Percentiles rank a stretch among this genome's conserved stretches.
Conservation (phyloP, 2,113 vertebrate genomes). For the Xyrauchen texanus region DNA sequence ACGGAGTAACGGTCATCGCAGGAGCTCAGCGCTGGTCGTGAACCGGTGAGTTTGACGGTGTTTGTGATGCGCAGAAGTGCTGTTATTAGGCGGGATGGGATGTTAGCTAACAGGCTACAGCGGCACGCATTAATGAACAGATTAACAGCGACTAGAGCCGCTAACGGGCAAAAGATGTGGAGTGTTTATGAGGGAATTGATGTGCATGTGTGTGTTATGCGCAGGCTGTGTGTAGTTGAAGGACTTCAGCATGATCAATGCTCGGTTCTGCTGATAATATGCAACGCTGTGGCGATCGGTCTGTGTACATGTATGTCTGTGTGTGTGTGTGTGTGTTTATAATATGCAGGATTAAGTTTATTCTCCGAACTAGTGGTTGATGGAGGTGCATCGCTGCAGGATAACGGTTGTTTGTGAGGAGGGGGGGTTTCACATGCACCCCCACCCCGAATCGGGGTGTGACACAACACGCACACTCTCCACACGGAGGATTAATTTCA, state of each 20-base stretch:
- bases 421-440: slow-evolving; percentile 20
- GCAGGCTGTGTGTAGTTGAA: neutral
- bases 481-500: neutral
- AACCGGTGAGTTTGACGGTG: slow-evolving; percentile 23
- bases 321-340: neutral
- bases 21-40: neutral
- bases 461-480: neutral
- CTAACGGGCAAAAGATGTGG: neutral
- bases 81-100: neutral
- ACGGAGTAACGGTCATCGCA: neutral
- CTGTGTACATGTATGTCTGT: neutral
- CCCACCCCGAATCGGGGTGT: slow-evolving; percentile 21
- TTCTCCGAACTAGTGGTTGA: neutral
- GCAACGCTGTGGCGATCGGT: neutral
- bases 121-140: slow-evolving; percentile 1
- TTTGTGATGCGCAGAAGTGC: slow-evolving; percentile 20
- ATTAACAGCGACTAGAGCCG: slow-evolving; percentile 2
- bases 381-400: neutral
- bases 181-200: neutral
- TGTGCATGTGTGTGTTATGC: neutral
- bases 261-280: neutral
- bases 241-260: neutral
- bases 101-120: slow-evolving; percentile 34
- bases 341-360: slow-evolving; percentile 39
- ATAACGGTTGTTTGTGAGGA: slow-evolving; percentile 11